These are phyloP conservation scores for Cistogaster globosa DNA, from an alignment of 2,888 invertebrate species.

Conservation along the genomic window DNA sequence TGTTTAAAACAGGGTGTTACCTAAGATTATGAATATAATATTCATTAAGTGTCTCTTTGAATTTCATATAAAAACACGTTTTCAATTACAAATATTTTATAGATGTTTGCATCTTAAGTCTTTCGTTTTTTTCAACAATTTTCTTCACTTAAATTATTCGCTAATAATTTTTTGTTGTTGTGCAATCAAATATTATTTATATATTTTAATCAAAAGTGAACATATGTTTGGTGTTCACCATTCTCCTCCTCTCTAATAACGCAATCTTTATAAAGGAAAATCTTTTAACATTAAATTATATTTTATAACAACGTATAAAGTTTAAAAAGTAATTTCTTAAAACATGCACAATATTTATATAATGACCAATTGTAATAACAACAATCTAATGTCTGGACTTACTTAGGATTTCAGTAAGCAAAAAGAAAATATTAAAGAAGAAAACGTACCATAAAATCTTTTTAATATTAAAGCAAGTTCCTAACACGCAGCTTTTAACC, in stretches of 20 bases:
- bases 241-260: slow-evolving; percentile 15
- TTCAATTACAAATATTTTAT: background rate
- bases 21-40: too few relatives aligned
- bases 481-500: slow-evolving; percentile 49
- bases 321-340: slow-evolving; percentile 48
- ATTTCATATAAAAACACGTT: too few relatives aligned
- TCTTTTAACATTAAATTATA: slow-evolving; percentile 6
- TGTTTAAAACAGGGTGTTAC: too few relatives aligned
- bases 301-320: background rate
- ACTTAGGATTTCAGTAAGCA: slow-evolving; percentile 30
- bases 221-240: slow-evolving; percentile 11
- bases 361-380: slow-evolving; percentile 53
- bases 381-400: slow-evolving; percentile 34
- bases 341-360: slow-evolving; percentile 64
- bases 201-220: slow-evolving; percentile 35
- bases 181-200: slow-evolving; percentile 23
- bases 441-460: slow-evolving; percentile 20
- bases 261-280: slow-evolving; percentile 29
- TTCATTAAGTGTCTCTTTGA: too few relatives aligned
- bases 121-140: slow-evolving; percentile 14
- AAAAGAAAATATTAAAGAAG: slow-evolving; percentile 2
- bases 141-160: slow-evolving; percentile 9
- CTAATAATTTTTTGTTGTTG: background rate
- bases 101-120: slow-evolving; percentile 31
- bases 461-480: slow-evolving; percentile 35